phyloP scores from a whole-genome alignment of 2,113 vertebrate genomes.

The Garra rufa region DNA sequence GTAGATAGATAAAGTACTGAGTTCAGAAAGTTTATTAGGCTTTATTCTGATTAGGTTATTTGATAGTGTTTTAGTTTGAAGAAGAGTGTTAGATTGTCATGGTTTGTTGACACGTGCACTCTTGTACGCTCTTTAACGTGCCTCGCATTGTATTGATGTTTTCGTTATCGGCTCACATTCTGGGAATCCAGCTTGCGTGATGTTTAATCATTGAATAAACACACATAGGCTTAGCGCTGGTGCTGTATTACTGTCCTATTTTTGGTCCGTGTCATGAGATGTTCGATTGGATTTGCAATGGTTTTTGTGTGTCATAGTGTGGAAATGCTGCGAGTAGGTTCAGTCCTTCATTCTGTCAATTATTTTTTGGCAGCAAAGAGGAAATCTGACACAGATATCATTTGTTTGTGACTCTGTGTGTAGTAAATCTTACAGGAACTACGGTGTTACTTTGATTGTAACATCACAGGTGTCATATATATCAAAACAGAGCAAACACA shows the following conservation, averaged over 20 bases:
- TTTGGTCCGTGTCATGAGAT: constrained; percentile 64
- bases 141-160: constrained; percentile 18
- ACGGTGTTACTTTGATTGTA: not conserved
- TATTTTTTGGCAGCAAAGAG: constrained; percentile 11
- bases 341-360: not conserved
- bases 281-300: constrained; percentile 55
- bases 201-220: constrained; percentile 40
- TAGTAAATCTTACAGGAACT: constrained; percentile 6
- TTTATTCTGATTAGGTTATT: not conserved
- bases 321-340: constrained; percentile 40
- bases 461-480: not conserved
- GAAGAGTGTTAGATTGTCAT: not conserved
- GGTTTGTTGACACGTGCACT: constrained; percentile 3
- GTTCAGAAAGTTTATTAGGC: constrained; percentile 37
- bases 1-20: constrained; percentile 22
- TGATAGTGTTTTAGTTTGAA: not conserved
- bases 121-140: not conserved
- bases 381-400: not conserved
- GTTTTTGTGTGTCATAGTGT: constrained; percentile 59
- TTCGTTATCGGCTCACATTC: constrained; percentile 27
- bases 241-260: constrained; percentile 55
- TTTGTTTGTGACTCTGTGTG: not conserved
- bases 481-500: not conserved
- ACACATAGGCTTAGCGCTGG: not conserved
- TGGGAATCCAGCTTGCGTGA: constrained; percentile 16